phyloP scores from a whole-genome alignment of 2,113 vertebrate genomes.

The Odocoileus hemionus region DNA sequence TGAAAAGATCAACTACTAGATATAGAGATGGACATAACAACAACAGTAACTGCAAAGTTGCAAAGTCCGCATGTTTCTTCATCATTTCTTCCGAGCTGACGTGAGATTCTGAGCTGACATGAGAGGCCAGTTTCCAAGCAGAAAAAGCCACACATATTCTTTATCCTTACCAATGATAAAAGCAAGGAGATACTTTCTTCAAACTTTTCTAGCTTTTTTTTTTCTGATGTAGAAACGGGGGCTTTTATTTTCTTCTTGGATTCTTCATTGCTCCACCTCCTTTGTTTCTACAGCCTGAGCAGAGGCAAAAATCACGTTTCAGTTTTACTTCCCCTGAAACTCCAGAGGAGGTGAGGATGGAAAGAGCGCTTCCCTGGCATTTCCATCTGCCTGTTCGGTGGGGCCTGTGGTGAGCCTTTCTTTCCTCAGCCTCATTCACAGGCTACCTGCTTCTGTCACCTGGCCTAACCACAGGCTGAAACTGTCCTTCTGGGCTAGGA shows the following conservation, averaged over 20 bases:
- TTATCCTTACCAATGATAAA: constrained; percentile 5
- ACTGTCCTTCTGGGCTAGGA: neutral
- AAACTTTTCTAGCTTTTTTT: neutral
- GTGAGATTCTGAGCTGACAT: neutral
- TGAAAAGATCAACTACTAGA: neutral
- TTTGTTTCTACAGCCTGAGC: constrained; percentile 6
- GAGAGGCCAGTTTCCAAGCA: neutral
- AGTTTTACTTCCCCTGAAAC: neutral
- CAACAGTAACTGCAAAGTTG: neutral
- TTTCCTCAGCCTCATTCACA: neutral
- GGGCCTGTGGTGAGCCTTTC: neutral
- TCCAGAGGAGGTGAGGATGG: constrained; percentile 2
- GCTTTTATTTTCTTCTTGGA: neutral
- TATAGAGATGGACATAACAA: neutral
- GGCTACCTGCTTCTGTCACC: neutral
- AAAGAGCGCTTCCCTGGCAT: neutral
- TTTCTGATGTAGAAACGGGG: neutral
- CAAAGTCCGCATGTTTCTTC: neutral
- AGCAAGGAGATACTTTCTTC: neutral
- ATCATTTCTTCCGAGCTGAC: neutral
- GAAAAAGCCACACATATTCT: neutral
- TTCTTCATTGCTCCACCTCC: neutral
- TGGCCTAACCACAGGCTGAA: neutral
- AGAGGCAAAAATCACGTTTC: accelerated
- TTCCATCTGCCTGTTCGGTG: neutral